A percentile compares a stretch with the other conserved stretches of the same genome.
Evolutionary conservation across 1,140 invertebrate genomes (phyloP).

Genomic region (Lanistes nyassanus): DNA sequence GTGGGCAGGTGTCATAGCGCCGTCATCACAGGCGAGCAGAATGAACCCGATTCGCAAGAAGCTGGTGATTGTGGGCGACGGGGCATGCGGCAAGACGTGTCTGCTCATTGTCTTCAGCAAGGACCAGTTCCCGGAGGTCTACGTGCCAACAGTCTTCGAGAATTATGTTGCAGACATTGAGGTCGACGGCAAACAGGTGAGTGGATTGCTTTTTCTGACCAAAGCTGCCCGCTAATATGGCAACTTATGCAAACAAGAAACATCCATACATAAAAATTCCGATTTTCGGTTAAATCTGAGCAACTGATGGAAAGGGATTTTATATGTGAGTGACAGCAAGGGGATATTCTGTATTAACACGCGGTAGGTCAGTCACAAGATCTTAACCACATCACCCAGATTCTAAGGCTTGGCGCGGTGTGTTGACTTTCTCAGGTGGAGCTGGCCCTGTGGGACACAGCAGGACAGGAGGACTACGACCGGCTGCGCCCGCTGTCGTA

Average conservation of each 20-base stretch:
- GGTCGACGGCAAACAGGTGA: conserved; percentile 93
- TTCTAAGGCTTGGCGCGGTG: too few relatives aligned
- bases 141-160: conserved; percentile 98
- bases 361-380: too few relatives aligned
- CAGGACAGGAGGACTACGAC: conserved; percentile 85
- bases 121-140: conserved; percentile 98
- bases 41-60: conserved; percentile 99
- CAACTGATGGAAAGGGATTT: too few relatives aligned
- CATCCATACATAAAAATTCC: too few relatives aligned
- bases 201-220: too few relatives aligned
- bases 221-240: too few relatives aligned
- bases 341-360: too few relatives aligned
- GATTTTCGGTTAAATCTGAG: too few relatives aligned
- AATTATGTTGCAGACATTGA: conserved; percentile 99
- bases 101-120: conserved; percentile 97
- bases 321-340: too few relatives aligned
- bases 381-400: too few relatives aligned
- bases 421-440: conserved; percentile 80
- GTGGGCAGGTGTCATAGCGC: neutral
- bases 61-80: conserved; percentile 98
- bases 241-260: too few relatives aligned
- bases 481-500: conserved; percentile 95
- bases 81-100: conserved; percentile 98
- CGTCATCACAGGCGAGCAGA: neutral
- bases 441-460: conserved; percentile 86